Base-by-base conservation (phyloP, 2,797 vertebrate species). In the Crax fasciolata region DNA sequence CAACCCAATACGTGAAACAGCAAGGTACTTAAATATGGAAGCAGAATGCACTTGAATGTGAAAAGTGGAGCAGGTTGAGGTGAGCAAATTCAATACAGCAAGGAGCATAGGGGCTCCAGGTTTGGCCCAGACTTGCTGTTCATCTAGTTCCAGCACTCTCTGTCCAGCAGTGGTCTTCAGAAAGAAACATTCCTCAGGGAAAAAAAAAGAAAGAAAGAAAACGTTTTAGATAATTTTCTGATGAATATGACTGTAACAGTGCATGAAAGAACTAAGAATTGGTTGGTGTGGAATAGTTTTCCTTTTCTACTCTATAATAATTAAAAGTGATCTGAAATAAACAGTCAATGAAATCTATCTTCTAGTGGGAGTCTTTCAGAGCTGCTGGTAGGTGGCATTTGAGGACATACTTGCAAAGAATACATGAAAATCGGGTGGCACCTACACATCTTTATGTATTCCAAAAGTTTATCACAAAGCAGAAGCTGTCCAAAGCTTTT, bases 21-120 rank as follows among this genome's bases (percentile, higher is more conserved):
- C 0, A 0, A 57, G 49, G 9, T 32, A 48, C 0, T 0, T 2
- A 16, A 41, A 3, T 18, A 14, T 71, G 48, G 43, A 23, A 90
- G 66, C 55, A 21, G 48, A 57, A 87, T 18, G 51, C 30, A 12
- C 0, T 0, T 2, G 13, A 46, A 3, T 20, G 10, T 77, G 51
- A 44, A 25, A 90, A 73, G 10, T 2, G 32, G 8, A 62, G 28
- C 75, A 88, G 76, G 10, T 5, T 39, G 25, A 71, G 52, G 9
- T 67, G 67, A 77, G 48, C 2, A 71, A 63, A 61, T 52, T 67
- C 65, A 30, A 13, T 11, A 9, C 28, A 32, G 13, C 83, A 87
- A 68, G n/a, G 14, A 77, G 9, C 10, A 25, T 0, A 55, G n/a
- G 35, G n/a, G 6, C 18, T 81, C 65, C 43, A 77, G 2, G 65